Base-by-base conservation (phyloP, 64 coral and sea anemone genomes). In the Exaiptasia diaphana region DNA sequence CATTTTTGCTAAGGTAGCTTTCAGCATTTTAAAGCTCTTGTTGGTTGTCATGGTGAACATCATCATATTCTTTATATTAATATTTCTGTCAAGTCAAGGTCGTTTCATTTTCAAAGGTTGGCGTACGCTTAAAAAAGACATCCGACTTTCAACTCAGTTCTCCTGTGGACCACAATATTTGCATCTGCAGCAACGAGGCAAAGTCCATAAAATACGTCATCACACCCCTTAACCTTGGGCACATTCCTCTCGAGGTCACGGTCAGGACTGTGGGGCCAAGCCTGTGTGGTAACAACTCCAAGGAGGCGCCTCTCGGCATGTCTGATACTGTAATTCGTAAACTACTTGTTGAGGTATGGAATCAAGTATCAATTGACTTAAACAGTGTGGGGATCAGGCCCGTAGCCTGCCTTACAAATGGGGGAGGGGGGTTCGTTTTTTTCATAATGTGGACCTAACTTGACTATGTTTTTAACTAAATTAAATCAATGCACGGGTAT, bases 311-410 rank as follows among this genome's bases (percentile, higher is more conserved):
- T 21, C 37, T 92, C 49, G 89, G 89, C 2, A 83, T 88, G 4
- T 61, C 61, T n/a, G 94, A 92, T 37, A 68, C 75, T 30, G 94
- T 99, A 3, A 75, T 59, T 41, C 80, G 89, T 24, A 99, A 99
- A 48, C 75, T 99, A 20, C 64, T 99, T 17, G 94, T 99, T 24
- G 85, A 99, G 94, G 94, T 99, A n/a, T n/a, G n/a, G n/a, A n/a
- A n/a, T n/a, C n/a, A n/a, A n/a, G n/a, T n/a, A n/a, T n/a, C n/a
- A n/a, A n/a, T n/a, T n/a, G n/a, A n/a, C n/a, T n/a, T n/a, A n/a
- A n/a, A n/a, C n/a, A n/a, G n/a, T n/a, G n/a, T n/a, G n/a, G n/a
- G n/a, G n/a, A n/a, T n/a, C n/a, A n/a, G n/a, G n/a, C n/a, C n/a
- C n/a, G n/a, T n/a, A n/a, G n/a, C n/a, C n/a, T n/a, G n/a, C n/a